Conservation (phyloP, 2,888 invertebrate species). For the Papilio elwesi region DNA sequence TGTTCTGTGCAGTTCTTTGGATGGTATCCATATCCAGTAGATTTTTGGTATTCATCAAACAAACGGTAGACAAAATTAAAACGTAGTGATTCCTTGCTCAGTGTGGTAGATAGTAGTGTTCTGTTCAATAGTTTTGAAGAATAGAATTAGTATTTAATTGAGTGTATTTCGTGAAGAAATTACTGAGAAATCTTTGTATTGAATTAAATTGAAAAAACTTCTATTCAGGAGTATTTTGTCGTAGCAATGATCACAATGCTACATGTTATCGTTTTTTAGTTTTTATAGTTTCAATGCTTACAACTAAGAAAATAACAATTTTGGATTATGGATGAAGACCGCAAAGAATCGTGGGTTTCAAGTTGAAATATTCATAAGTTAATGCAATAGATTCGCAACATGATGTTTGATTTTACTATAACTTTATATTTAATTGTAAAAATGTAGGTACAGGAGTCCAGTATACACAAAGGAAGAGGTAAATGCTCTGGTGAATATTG, state of each 20-base stretch:
- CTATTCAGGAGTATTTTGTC: background rate
- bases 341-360: conserved; percentile 26
- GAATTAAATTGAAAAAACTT: background rate
- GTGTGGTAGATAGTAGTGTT: no score
- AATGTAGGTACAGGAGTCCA: conserved; percentile 64
- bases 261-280: background rate
- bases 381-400: no score
- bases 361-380: background rate
- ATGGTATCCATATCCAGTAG: no score
- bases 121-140: no score
- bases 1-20: no score
- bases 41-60: no score
- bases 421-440: conserved; percentile 41
- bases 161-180: no score
- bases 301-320: background rate
- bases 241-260: background rate
- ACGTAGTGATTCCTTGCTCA: no score
- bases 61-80: no score
- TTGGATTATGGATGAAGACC: conserved; percentile 31
- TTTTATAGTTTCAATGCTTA: background rate
- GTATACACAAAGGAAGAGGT: conserved; percentile 64
- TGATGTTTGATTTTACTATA: background rate
- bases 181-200: background rate
- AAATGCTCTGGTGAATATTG: conserved; percentile 59
- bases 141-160: no score